phyloP scores from a whole-genome alignment of 2,797 vertebrate species.

The Calcarius lapponicus region DNA sequence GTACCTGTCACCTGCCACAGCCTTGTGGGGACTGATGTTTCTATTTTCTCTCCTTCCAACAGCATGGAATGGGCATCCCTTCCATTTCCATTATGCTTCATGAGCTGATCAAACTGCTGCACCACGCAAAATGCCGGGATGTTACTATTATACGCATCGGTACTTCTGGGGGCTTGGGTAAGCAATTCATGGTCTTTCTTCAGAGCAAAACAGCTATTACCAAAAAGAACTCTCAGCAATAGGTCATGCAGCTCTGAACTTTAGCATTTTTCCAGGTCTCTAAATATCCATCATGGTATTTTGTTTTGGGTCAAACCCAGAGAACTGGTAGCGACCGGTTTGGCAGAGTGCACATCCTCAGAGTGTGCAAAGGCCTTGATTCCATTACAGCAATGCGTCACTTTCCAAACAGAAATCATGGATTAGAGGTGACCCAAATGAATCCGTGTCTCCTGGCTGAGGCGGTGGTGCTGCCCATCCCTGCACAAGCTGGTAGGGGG shows the following conservation, averaged over 20 bases:
- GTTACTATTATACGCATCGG: constrained; percentile 85
- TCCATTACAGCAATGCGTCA: background rate
- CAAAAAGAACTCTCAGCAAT: background rate
- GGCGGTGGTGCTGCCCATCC: background rate
- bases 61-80: constrained; percentile 91
- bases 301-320: background rate
- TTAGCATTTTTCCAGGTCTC: background rate
- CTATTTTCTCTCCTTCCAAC: constrained; percentile 26
- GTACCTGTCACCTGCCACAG: rapidly evolving
- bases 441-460: rapidly evolving
- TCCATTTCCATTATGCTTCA: constrained; percentile 92
- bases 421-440: background rate
- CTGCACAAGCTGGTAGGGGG: background rate
- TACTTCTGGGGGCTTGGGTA: constrained; percentile 90
- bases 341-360: background rate
- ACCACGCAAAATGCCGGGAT: constrained; percentile 83
- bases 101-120: constrained; percentile 91
- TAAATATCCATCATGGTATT: background rate
- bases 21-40: background rate
- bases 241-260: background rate
- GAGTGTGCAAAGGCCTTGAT: background rate
- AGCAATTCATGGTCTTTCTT: background rate
- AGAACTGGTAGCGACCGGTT: background rate
- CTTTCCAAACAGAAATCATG: background rate
- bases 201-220: background rate